Base-by-base conservation (phyloP, 2,888 invertebrate species). In the Erebia epiphron region DNA sequence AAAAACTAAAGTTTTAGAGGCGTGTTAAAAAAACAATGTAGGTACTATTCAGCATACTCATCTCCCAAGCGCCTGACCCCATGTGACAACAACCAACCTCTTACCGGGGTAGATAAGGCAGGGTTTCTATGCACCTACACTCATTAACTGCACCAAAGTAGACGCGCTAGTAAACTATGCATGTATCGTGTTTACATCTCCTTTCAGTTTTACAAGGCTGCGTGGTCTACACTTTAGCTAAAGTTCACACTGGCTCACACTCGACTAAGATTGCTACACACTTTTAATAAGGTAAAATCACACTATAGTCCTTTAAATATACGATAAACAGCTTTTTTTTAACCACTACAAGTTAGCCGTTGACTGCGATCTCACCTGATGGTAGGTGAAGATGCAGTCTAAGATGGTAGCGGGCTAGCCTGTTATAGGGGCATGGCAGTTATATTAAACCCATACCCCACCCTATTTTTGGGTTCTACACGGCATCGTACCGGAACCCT, bases 141-240 rank as follows among this genome's bases (percentile, higher is more conserved):
- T 89, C 91, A 91, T 92, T 92, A 92, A 89, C 90, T 88, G 87
- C 80, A 86, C 88, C 84, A 87, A 83, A 89, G 91, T 90, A 88
- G 87, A 87, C 80, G 83, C 83, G 78, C 73, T 76, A 77, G 79
- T 90, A 80, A 88, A 91, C 86, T 91, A 90, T 91, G 89, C 88
- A 87, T 80, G 85, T 91, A 91, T 92, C 91, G 77, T 90, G 91
- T 91, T 85, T 90, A 84, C 91, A 92, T 92, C 91, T 91, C 91
- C 81, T 87, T 91, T 76, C 81, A 80, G 77, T 83, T 87, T 76
- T 87, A 86, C 89, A 85, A 78, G 79, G 81, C 81, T 86, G 7
- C 13, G 1, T 18, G 43, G 61, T 43, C 43, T 43, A 13, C 21
- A 61, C 60, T 61, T 43, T 11, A 61, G 60, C 43, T 43, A 43